Evolutionary conservation across 2,888 invertebrate genomes (phyloP), one percentile per base, ranked within the genome.

Genomic region (Onthophagus sagittarius): DNA sequence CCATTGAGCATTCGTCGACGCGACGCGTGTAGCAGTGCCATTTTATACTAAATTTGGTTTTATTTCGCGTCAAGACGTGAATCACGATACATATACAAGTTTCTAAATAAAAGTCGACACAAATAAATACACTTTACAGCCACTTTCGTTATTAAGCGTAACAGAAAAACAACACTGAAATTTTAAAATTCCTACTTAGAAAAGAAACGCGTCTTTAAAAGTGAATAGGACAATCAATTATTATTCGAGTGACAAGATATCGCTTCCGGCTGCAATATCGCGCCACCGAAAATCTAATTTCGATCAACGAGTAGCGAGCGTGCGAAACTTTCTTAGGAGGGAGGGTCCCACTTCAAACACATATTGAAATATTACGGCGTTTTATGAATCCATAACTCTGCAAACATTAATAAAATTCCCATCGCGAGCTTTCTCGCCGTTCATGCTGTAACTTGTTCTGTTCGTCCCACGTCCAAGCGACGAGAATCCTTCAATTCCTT

Each of bases 351-450:
- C 67, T 67, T 67, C 67, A 67, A 67, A 67, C 67, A 67, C 67
- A 67, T 67, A 67, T 67, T 67, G 67, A 67, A 67, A 67, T 67
- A 31, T 31, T 67, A 67, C 32, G 32, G 32, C 67, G 32, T 67
- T 67, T 67, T 67, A 67, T 67, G 67, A 67, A 67, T 32, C 67
- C 67, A 67, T 67, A 67, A 67, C 67, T 67, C 39, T 67, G 67
- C 32, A 67, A 67, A 67, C 67, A 67, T 67, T 67, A 67, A 67
- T 67, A 67, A 67, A 67, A 67, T 67, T 23, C 67, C 31, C 67
- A 67, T 67, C 67, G 39, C 11, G 31, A 67, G 32, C 67, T 23
- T 64, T 23, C 23, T 32, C 15, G 15, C 65, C 11, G 31, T n/a
- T 65, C 23, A 23, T 67, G 23, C 23, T 67, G 32, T 23, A 67